Conservation (phyloP, 2,113 vertebrate genomes). For the Sterna hirundo region DNA sequence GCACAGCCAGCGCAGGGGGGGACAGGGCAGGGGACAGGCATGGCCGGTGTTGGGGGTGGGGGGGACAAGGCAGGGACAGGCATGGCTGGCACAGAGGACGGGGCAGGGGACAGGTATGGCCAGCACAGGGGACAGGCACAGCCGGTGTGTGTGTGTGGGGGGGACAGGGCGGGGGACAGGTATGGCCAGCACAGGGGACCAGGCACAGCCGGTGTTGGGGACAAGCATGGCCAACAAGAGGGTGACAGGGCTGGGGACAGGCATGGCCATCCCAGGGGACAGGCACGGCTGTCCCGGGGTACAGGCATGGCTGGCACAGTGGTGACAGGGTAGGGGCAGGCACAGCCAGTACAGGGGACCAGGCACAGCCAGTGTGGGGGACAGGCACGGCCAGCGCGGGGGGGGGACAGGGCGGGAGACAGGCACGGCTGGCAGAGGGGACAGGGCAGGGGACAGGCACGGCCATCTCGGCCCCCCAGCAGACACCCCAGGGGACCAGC, state of each 20-base stretch:
- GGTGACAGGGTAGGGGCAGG: not conserved
- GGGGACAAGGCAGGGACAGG: not conserved
- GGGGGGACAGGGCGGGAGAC: not conserved
- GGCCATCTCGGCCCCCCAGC: not conserved
- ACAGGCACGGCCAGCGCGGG: not conserved
- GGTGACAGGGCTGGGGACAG: not conserved
- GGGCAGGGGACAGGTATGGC: not conserved
- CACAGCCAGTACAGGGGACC: not conserved
- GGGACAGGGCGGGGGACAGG: not conserved
- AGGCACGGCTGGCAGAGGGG: not conserved
- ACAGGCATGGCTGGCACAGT: no score
- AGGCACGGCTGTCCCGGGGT: not conserved
- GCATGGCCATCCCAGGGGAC: not conserved
- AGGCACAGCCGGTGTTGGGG: no score
- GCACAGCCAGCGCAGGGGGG: not conserved
- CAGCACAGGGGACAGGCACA: not conserved
- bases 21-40: not conserved
- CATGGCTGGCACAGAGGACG: no score
- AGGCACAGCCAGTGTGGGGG: not conserved
- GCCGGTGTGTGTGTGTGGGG: not conserved
- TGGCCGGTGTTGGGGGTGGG: no score
- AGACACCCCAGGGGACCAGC: slow-evolving; percentile 23
- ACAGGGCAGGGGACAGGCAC: not conserved
- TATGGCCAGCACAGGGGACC: not conserved
- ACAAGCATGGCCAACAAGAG: not conserved